Evolutionary conservation across 1,140 invertebrate species (phyloP), one percentile per base, ranked within the genome.

Genomic region (Drosophila nigromelanica): DNA sequence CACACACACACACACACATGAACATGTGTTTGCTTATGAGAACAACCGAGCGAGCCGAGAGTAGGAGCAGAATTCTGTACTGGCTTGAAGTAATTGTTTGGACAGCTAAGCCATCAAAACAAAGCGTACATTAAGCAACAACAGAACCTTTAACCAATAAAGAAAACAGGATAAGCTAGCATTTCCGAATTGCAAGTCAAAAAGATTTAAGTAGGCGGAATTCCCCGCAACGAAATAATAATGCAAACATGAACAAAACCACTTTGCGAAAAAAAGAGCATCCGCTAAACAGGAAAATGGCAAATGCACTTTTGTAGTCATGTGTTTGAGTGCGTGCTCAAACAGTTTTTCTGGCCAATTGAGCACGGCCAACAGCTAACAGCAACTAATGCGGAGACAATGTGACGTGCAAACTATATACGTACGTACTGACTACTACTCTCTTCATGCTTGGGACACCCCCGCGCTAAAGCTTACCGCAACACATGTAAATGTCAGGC

Each of bases 141-240:
- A 58, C 42, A 35, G 55, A 73, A 78, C 76, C 73, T 83, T 87
- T 78, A 90, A 75, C 89, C 80, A 90, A 90, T 83, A 90, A 85
- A 74, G 89, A 90, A 86, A 90, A 90, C 75, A 90, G 83, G 89
- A 90, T 90, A 81, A 90, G 75, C 87, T 73, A 73, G 74, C 62
- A 89, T 90, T 90, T 90, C 89, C 89, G 89, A 90, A 72, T 76
- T 81, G 77, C 73, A 76, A 90, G 89, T 90, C 89, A 90, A 90
- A 85, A 78, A 61, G 89, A 90, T 80, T 77, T 87, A 90, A 83
- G 87, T 74, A 90, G 50, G 87, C 87, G 87, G 87, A 90, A 90
- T 90, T 90, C 87, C 86, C 87, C 63, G 61, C 63, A 78, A 35
- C 42, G 48, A 55, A 60, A 64, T 62, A 68, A 56, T 56, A 56